Evolutionary conservation across 2,888 invertebrate species (phyloP).

Genomic region (Eucera pruinosa): DNA sequence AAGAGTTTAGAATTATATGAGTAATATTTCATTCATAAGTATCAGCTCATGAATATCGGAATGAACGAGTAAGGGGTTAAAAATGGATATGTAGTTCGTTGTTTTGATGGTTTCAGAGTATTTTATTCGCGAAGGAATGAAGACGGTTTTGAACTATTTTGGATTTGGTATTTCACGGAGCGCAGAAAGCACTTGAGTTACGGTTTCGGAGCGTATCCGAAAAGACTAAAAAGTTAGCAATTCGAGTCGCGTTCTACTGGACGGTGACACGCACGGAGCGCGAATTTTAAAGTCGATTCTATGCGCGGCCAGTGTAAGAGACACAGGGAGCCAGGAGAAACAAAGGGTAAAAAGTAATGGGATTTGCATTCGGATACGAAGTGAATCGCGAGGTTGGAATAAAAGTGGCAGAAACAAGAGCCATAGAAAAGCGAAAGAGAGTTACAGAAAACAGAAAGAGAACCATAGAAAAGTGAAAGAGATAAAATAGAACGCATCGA

Average conservation of each 20-base stretch:
- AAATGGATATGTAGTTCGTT: too few relatives aligned
- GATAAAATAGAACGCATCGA: too few relatives aligned
- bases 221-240: conserved; percentile 29
- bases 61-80: too few relatives aligned
- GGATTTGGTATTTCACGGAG: too few relatives aligned
- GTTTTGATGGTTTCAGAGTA: too few relatives aligned
- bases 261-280: conserved; percentile 54
- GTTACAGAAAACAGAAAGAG: too few relatives aligned
- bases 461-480: background rate
- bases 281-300: conserved; percentile 61
- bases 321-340: conserved; percentile 27
- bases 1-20: too few relatives aligned
- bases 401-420: conserved; percentile 17
- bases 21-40: too few relatives aligned
- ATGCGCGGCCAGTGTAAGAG: conserved; percentile 5
- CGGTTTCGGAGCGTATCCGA: conserved; percentile 18
- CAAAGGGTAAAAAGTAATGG: conserved; percentile 54
- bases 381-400: conserved; percentile 39
- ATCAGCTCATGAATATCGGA: too few relatives aligned
- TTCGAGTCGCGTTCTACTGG: conserved; percentile 52
- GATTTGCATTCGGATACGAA: conserved; percentile 57
- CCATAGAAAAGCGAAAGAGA: background rate
- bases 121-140: too few relatives aligned
- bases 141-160: too few relatives aligned
- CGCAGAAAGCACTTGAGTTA: too few relatives aligned